These are phyloP conservation scores for Acanthosepion esculentum DNA, from an alignment of 2,888 invertebrate species.

Conservation along the genomic window DNA sequence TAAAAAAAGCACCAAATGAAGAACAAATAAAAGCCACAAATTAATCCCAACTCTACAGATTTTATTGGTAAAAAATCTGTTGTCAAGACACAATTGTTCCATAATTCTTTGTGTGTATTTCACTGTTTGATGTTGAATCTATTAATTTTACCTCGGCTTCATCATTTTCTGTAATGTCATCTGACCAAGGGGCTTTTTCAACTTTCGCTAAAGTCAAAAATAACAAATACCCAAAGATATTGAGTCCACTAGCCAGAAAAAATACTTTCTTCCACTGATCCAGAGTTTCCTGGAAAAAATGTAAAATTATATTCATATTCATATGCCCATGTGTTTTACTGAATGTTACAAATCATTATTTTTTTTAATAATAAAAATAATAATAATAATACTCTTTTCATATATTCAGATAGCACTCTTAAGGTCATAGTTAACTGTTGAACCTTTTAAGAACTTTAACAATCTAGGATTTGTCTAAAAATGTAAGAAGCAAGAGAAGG, in stretches of 20 bases:
- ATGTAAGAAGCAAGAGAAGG: too few relatives aligned
- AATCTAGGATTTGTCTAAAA: too few relatives aligned
- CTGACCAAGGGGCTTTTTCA: not conserved
- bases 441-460: too few relatives aligned
- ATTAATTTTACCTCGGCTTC: not conserved
- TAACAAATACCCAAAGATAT: not conserved
- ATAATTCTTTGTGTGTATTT: not conserved
- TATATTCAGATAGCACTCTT: too few relatives aligned
- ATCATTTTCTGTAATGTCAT: not conserved
- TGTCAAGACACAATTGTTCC: conserved; percentile 17
- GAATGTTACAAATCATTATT: too few relatives aligned
- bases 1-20: not conserved
- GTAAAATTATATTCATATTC: not conserved
- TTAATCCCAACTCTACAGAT: not conserved
- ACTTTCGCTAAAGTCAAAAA: not conserved
- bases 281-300: not conserved
- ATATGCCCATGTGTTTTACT: too few relatives aligned
- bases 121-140: not conserved
- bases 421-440: too few relatives aligned
- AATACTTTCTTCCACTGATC: conserved; percentile 43
- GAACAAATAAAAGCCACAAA: not conserved
- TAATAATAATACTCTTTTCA: too few relatives aligned
- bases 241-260: not conserved
- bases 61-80: not conserved
- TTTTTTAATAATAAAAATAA: too few relatives aligned